Evolutionary conservation across 1,140 invertebrate species (phyloP), one percentile per base, ranked within the genome.

Genomic region (Leptopilina clavipes): DNA sequence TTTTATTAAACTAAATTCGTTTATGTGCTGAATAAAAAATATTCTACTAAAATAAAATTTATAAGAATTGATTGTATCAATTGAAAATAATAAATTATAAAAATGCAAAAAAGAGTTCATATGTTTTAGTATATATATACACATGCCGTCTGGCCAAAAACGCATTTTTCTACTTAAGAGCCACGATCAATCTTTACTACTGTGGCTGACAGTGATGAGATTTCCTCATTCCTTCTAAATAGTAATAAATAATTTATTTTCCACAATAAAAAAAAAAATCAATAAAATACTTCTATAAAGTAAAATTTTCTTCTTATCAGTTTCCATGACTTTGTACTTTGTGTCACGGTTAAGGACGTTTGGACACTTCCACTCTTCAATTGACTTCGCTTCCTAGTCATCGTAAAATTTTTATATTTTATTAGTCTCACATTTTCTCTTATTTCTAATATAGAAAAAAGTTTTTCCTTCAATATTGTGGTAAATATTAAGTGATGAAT

Each of bases 121-220:
- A 14, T 25, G 5, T 17, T 31, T 65, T 19, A 59, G 19, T 14
- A 10, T n/a, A 31, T 14, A 31, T 22, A 25, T 8, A 73, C 8
- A 52, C 12, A 22, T 31, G 8, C 22, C 6, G 72, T 25, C 40
- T 19, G 43, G 11, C n/a, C 19, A 54, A 43, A 54, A 17, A 14
- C n/a, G 43, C 1, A 48, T 52, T 48, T 25, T 73, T 45, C 22
- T 52, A 73, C 25, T 45, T 44, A 52, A 70, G 22, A 44, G n/a
- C 10, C 12, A 37, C n/a, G 40, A 40, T n/a, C 19, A 74, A 37
- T 22, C 18, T 74, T 48, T 74, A 18, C 48, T 37, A 52, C 22
- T 48, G 65, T 52, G 59, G 65, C 45, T 70, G 65, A 75, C 44
- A 45, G 54, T 75, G 45, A 75, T 75, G 19, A 44, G 11, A 10